phyloP scores from a whole-genome alignment of 2,797 vertebrate genomes.

The Sandelia bainsii region DNA sequence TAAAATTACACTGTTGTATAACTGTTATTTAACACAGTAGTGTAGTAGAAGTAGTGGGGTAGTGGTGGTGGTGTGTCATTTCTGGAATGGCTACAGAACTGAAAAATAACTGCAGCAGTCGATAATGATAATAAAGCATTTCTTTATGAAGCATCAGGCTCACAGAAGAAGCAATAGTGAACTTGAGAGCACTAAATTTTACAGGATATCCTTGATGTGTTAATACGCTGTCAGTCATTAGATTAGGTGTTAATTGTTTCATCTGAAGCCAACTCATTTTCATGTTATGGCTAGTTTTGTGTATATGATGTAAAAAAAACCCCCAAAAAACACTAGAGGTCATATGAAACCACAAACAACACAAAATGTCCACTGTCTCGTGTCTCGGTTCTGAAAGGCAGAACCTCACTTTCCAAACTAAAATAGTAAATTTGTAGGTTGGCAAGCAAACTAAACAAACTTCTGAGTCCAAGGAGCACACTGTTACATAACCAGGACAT shows the following conservation, averaged over 20 bases:
- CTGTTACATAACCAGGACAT: too few species aligned
- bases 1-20: constrained; percentile 26
- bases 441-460: too few species aligned
- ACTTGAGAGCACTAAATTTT: constrained; percentile 9
- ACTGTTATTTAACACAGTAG: constrained; percentile 17
- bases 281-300: constrained; percentile 4
- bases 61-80: not conserved
- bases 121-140: constrained; percentile 14
- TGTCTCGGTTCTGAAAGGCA: too few species aligned
- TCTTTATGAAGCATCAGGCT: constrained; percentile 5
- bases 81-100: constrained; percentile 12
- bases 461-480: too few species aligned
- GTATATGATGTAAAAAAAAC: not conserved
- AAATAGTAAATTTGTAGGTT: too few species aligned
- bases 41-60: constrained; percentile 7
- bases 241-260: not conserved
- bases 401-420: too few species aligned
- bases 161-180: not conserved
- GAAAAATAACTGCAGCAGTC: not conserved
- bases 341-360: too few species aligned
- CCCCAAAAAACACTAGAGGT: too few species aligned
- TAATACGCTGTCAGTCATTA: constrained; percentile 4
- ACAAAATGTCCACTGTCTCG: too few species aligned
- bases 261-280: constrained; percentile 17
- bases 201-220: constrained; percentile 13